Evolutionary conservation across 2,888 invertebrate genomes (phyloP), one percentile per base, ranked within the genome.

Genomic region (Rhimphoctona megacephalus): DNA sequence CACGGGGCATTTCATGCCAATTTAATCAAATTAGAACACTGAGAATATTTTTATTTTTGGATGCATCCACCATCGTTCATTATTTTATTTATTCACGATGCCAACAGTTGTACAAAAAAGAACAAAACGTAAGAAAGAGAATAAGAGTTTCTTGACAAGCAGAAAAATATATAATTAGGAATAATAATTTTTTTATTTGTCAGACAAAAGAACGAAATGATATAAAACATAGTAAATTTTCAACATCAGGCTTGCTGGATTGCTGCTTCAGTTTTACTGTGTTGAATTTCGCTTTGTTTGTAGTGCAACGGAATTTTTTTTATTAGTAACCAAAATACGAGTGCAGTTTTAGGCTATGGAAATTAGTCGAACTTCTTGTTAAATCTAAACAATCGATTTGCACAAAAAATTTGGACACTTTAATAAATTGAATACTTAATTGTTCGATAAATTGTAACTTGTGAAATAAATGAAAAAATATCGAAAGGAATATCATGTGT

Each of bases 1-100:
- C 61, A 85, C 52, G 30, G 19, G 61, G 25, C 52, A 57, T 57
- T 81, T 33, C 0, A 57, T 74, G 46, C 2, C 39, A 81, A 76
- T 39, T 74, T 30, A 9, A 22, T n/a, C 67, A 69, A 54, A 54
- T 69, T 43, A 76, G 19, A 17, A 57, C 19, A 14, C 6, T 25
- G 25, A 2, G 22, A 57, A 57, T 57, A 25, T 14, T 30, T 25
- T 2, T 11, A 57, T 25, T 22, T n/a, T 19, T 14, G 46, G 2
- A 14, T 46, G 14, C 49, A 49, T 49, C 19, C 0, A 49, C 17
- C 11, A 4, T 19, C 49, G 11, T 19, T 49, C 5, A 19, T 49
- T 49, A 19, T 19, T 49, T 49, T n/a, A 4, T 49, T 49, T 49
- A 49, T 49, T 49, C 19, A 17, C 5, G 17, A 19, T 49, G 17